Base-by-base conservation (phyloP, 2,113 vertebrate genomes). In the Spermophilus dauricus region DNA sequence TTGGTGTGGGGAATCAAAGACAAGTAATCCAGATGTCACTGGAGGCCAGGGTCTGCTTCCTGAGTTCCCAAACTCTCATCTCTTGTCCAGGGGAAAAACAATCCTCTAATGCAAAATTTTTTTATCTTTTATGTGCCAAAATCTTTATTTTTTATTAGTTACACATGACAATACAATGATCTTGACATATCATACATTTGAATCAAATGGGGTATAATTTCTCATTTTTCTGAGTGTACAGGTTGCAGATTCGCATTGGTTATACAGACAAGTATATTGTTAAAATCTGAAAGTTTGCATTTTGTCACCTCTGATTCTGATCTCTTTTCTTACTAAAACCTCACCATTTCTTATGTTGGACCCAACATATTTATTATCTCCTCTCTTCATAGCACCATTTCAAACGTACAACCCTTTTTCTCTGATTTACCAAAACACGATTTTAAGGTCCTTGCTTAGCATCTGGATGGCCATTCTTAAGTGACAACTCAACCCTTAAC, bases 321-420 rank as follows among this genome's bases (percentile, higher is more conserved):
- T 45, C 58, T 95, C 34, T 10, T 78, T 77, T 81, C 32, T 34
- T 72, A n/a, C n/a, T 96, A 82, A 85, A 88, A 69, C 82, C 73
- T 89, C 39, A 88, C 18, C 70, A 14, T 85, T 61, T 39, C 39
- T 65, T 88, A 61, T 39, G 22, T 75, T 32, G 70, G 39, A 82
- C 4, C 32, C 58, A 89, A 96, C 5, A 24, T 51, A 63, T n/a
- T 86, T 81, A 75, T 83, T 86, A 39, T 89, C 76, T 51, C 63
- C 11, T 94, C 75, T 93, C 28, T 94, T 11, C 37, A 86, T 58
- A 93, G 39, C 18, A 84, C 20, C 14, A 76, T 86, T 13, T 89
- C 45, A 65, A 4, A 75, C 4, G 81, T 75, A 45, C 1, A 70
- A 45, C 6, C 18, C 17, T 30, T 93, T 89, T 48, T 58, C 17